Evolutionary conservation across 1,140 invertebrate genomes (phyloP).

Genomic region (Frieseomelitta varia): DNA sequence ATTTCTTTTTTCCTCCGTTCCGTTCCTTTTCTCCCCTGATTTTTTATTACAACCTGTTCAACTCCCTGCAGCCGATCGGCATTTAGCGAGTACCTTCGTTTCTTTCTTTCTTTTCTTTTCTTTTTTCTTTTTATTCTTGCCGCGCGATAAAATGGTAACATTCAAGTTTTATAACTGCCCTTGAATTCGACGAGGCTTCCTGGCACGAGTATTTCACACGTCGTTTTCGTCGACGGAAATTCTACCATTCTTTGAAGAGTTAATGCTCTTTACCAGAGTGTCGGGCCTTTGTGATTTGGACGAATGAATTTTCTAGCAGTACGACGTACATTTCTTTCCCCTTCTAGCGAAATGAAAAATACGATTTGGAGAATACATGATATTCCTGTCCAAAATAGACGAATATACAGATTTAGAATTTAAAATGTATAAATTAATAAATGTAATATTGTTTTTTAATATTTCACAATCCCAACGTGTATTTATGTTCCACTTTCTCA

Average conservation of each 20-base stretch:
- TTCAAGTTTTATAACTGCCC: constrained; percentile 20
- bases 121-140: not conserved
- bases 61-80: constrained; percentile 7
- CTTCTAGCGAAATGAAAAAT: not conserved
- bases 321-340: not conserved
- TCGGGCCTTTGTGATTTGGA: not conserved
- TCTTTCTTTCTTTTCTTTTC: not conserved
- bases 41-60: constrained; percentile 1
- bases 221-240: not conserved
- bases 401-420: no score
- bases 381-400: no score
- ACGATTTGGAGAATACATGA: not conserved
- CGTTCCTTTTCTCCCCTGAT: not conserved
- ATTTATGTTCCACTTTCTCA: not conserved
- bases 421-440: no score
- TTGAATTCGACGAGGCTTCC: not conserved
- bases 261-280: not conserved
- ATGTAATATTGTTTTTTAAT: no score
- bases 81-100: not conserved
- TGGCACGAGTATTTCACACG: not conserved
- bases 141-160: constrained; percentile 1
- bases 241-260: not conserved
- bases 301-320: not conserved
- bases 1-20: not conserved
- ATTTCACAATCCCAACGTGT: not conserved